These are phyloP conservation scores for Synergus laeviventris DNA, from an alignment of 2,888 invertebrate species.

Conservation along the genomic window DNA sequence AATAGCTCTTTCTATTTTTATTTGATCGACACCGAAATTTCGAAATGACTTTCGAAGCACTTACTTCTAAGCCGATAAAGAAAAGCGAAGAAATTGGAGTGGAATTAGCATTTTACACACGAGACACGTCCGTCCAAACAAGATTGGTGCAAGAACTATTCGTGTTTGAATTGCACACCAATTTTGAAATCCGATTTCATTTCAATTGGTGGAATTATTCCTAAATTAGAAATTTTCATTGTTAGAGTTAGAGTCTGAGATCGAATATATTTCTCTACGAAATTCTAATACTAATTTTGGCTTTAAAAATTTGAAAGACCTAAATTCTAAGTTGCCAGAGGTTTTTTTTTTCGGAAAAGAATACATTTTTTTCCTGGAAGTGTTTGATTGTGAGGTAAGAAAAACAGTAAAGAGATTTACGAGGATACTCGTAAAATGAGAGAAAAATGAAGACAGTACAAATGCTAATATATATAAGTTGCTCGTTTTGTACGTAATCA, in stretches of 20 bases:
- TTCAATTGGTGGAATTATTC: slow-evolving; percentile 5
- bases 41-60: slow-evolving; percentile 13
- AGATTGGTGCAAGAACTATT: slow-evolving; percentile 60
- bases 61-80: slow-evolving; percentile 28
- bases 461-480: neutral
- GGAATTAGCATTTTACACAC: slow-evolving; percentile 61
- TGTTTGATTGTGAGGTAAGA: neutral
- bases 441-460: neutral
- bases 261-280: too few relatives aligned
- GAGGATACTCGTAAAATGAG: neutral
- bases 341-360: neutral
- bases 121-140: slow-evolving; percentile 54
- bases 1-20: neutral
- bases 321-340: neutral
- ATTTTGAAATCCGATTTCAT: slow-evolving; percentile 23
- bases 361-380: neutral
- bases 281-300: slow-evolving; percentile 17
- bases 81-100: slow-evolving; percentile 39
- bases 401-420: neutral
- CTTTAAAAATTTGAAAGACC: neutral
- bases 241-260: too few relatives aligned
- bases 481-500: neutral
- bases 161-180: slow-evolving; percentile 42
- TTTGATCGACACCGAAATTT: neutral
- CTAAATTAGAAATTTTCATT: slow-evolving; percentile 3